A percentile compares a stretch with the other conserved stretches of the same genome.
phyloP scores from a whole-genome alignment of 2,888 invertebrate species.

The Plebejus anna region DNA sequence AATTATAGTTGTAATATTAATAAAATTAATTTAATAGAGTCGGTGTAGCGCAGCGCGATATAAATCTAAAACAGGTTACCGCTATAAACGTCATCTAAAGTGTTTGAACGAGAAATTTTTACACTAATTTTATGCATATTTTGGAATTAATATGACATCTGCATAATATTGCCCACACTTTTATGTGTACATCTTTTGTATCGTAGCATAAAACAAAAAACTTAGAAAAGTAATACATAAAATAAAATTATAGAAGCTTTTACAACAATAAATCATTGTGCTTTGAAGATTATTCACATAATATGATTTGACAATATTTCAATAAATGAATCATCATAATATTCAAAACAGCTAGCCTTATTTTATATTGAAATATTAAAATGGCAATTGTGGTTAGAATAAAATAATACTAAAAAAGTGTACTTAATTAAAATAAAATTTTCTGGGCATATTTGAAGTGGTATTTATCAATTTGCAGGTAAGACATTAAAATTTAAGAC shows the following conservation, averaged over 20 bases:
- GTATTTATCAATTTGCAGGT: neutral
- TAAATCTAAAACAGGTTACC: conserved; percentile 22
- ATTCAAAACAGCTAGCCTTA: neutral
- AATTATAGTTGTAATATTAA: neutral
- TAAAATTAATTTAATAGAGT: conserved; percentile 8
- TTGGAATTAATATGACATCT: conserved; percentile 16
- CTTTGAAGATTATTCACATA: neutral
- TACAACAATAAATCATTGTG: neutral
- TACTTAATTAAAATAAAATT: neutral
- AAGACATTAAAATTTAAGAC: conserved; percentile 11
- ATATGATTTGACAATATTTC: neutral
- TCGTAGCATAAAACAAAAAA: neutral
- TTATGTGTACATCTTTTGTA: neutral
- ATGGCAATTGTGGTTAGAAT: neutral
- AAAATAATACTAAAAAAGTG: neutral
- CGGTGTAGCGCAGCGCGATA: conserved; percentile 16
- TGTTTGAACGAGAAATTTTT: conserved; percentile 17
- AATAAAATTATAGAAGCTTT: neutral
- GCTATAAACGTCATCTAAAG: conserved; percentile 14
- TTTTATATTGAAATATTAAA: neutral
- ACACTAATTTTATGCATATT: conserved; percentile 14
- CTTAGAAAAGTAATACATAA: neutral
- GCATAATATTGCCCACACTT: neutral
- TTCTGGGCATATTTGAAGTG: neutral
- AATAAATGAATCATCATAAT: neutral